Evolutionary conservation across 2,797 vertebrate genomes (phyloP), one percentile per base, ranked within the genome.

Genomic region (Loris lydekkerianus): DNA sequence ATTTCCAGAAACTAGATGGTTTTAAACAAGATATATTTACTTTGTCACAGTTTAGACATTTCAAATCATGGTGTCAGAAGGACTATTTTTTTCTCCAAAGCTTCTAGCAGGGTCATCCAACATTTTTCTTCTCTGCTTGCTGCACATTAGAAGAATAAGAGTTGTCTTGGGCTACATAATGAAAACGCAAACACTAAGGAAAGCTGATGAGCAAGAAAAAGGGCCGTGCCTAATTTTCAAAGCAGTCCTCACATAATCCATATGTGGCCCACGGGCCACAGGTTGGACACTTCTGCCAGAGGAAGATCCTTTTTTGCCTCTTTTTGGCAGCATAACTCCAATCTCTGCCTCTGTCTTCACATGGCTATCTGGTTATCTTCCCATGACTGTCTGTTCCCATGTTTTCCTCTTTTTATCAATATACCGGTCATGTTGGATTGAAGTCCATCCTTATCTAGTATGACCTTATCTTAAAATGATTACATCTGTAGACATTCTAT

Each of bases 401-500:
- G 60, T 60, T 49, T 91, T 91, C 31, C n/a, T 80, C 37, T 60
- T 93, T 7, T 76, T 89, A 10, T 29, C 86, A 83, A 60, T n/a
- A 69, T 0, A 63, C 18, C 2, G 17, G 6, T 70, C 23, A 14
- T 58, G 1, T 43, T 89, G 13, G 8, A 80, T 69, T 65, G 73
- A 21, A 53, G 23, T 7, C 65, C 2, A 34, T 20, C 4, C 21
- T 29, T 31, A 40, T 49, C 14, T 14, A 56, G 7, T 9, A 40
- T 20, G n/a, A 72, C 2, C n/a, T 89, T 80, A 31, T 77, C 3
- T 67, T 85, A 65, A 91, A 56, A 40, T 84, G 25, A 29, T 73
- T 73, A 46, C 7, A 83, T 73, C 10, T 92, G 20, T n/a, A 58
- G 80, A 94, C 37, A 86, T n/a, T 20, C 5, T 10, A 58, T 86